Conservation (phyloP, 2,113 vertebrate species). For the Macroglossus sobrinus region DNA sequence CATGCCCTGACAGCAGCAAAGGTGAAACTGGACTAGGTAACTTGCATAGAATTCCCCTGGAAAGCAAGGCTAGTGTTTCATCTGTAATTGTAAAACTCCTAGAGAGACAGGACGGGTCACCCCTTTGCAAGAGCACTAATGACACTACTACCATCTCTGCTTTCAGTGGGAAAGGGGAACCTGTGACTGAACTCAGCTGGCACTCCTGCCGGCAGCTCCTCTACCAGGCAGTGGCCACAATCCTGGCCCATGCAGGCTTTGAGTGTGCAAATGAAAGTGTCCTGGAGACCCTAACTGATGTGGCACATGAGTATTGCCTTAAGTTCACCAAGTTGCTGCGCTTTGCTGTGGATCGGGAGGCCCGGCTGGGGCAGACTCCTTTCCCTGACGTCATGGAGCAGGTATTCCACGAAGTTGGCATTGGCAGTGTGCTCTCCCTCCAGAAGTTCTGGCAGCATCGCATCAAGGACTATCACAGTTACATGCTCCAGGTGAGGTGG, state of each 20-base stretch:
- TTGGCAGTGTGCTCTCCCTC: constrained; percentile 94
- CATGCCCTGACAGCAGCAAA: neutral
- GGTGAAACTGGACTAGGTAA: neutral
- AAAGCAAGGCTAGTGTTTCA: neutral
- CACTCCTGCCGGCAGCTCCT: constrained; percentile 95
- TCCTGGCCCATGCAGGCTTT: constrained; percentile 96
- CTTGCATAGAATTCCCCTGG: neutral
- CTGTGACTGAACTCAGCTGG: constrained; percentile 96
- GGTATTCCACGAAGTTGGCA: constrained; percentile 96
- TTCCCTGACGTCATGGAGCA: constrained; percentile 98
- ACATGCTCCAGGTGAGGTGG: constrained; percentile 94
- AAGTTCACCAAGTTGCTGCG: constrained; percentile 93
- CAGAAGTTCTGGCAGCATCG: constrained; percentile 98
- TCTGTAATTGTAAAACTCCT: neutral
- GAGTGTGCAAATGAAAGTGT: constrained; percentile 95
- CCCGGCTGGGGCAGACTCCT: constrained; percentile 90
- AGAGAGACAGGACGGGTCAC: neutral
- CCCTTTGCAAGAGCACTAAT: neutral
- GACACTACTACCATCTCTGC: neutral
- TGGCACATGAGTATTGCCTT: constrained; percentile 95
- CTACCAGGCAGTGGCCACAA: constrained; percentile 96
- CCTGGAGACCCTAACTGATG: constrained; percentile 94
- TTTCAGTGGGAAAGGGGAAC: constrained; percentile 94
- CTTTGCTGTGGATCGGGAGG: constrained; percentile 93
- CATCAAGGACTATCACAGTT: constrained; percentile 98